Evolutionary conservation across 2,888 invertebrate genomes (phyloP), one percentile per base, ranked within the genome.

Genomic region (Glyphotaelius pellucidus): DNA sequence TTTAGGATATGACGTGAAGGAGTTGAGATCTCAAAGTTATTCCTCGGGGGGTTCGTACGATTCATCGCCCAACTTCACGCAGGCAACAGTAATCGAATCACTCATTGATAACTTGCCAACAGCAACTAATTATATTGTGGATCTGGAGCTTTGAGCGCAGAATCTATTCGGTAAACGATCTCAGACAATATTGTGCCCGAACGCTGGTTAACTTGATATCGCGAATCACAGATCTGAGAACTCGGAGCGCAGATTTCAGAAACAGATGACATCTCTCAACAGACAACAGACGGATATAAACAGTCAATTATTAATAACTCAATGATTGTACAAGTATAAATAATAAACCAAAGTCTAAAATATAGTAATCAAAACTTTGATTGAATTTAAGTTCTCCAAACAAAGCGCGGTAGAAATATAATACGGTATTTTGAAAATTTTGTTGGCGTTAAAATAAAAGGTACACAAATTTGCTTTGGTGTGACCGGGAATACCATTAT

Each of bases 51-150:
- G 19, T 35, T 86, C 30, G 52, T 42, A n/a, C 85, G 79, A 91
- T 91, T 91, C 91, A 87, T 91, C 91, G 87, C 52, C 67, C 79
- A 91, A 91, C 80, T 91, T 91, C 25, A 52, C 85, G 87, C 32
- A 90, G 79, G 90, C 88, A 87, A 86, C 80, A 38, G 31, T 79
- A 88, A 91, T 87, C 47, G 80, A 91, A 91, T 91, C 88, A 88
- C 88, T 87, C 87, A 91, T 91, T 91, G 91, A 91, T 91, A 87
- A 88, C 91, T 87, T 80, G 31, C 88, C 79, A 89, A 89, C 87
- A 89, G 88, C 88, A 89, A 89, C 88, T 89, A 79, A 35, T 47
- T 86, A 86, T 86, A 86, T 86, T 86, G 86, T 86, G 42, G 86
- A 67, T 67, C 25, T 67, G 9, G 9, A 67, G 67, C 38, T n/a